phyloP scores from a whole-genome alignment of 2,888 invertebrate genomes.

The Lymantria monacha region DNA sequence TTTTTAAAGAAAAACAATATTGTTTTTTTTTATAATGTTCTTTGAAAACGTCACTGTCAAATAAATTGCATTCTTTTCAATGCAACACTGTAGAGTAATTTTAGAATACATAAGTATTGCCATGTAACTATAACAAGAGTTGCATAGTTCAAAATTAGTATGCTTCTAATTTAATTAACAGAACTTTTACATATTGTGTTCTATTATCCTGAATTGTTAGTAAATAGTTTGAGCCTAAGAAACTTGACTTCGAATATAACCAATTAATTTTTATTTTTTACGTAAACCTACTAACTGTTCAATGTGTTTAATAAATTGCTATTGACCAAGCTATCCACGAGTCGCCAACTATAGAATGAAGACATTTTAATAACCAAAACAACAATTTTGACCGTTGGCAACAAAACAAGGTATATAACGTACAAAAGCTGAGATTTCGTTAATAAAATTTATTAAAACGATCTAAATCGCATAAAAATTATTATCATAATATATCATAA shows the following conservation, averaged over 20 bases:
- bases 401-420: slow-evolving; percentile 1
- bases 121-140: too few relatives aligned
- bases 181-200: too few relatives aligned
- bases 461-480: slow-evolving; percentile 8
- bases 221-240: too few relatives aligned
- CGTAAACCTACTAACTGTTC: slow-evolving; percentile 28
- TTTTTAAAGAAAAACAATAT: too few relatives aligned
- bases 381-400: slow-evolving; percentile 25
- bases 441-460: slow-evolving; percentile 11
- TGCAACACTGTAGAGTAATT: too few relatives aligned
- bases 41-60: too few relatives aligned
- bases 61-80: too few relatives aligned
- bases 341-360: slow-evolving; percentile 23
- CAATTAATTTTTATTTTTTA: slow-evolving; percentile 25
- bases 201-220: too few relatives aligned
- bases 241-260: not conserved
- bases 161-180: too few relatives aligned
- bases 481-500: slow-evolving; percentile 14
- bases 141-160: too few relatives aligned
- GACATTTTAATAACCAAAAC: slow-evolving; percentile 4
- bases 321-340: slow-evolving; percentile 22
- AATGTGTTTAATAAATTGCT: slow-evolving; percentile 17
- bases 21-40: too few relatives aligned
- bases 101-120: too few relatives aligned
- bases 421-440: slow-evolving; percentile 13